Evolutionary conservation across 2,888 invertebrate genomes (phyloP), one percentile per base, ranked within the genome.

Genomic region (Capitulum mitella): DNA sequence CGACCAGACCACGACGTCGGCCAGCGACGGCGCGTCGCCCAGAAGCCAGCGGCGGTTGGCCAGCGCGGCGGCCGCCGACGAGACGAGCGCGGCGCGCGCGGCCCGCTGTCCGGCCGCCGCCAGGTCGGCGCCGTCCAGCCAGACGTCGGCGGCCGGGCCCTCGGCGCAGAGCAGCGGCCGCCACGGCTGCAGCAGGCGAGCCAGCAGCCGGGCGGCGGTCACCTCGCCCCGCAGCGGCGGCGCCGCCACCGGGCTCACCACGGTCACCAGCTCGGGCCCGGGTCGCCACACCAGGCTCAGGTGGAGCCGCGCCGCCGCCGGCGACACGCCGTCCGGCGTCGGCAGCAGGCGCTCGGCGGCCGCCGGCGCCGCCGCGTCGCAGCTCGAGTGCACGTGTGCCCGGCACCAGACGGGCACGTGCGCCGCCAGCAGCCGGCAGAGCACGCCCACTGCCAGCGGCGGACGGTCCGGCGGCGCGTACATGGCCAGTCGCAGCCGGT

Each of bases 1-100:
- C 75, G 75, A 43, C 75, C 75, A 75, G 12, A 75, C 43, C n/a
- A 75, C 43, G 26, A 46, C 29, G 75, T 75, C 75, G 29, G 75
- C 75, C 12, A 75, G 75, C 10, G 75, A 40, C 14, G 75, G 19
- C 29, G 22, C 75, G 19, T 14, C 46, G 43, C 29, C 43, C 14
- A 29, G 12, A 43, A 75, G 75, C 43, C 75, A 75, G 43, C 75
- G 43, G 29, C 75, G 43, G 75, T 16, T 29, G 43, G 46, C n/a
- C 75, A 75, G 29, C 29, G 43, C 29, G 3, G n/a, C 29, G 1
- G n/a, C 46, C 46, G 29, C 75, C 14, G 43, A 29, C 19, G 43
- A 14, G 29, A 46, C 75, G 46, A 75, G 75, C 46, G 43, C 43
- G 16, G 43, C 43, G 43, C 43, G 75, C 10, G 29, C 16, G 46